Evolutionary conservation across 37 sponge, comb jelly and placozoan genomes (phyloP), one percentile per base, ranked within the genome.

Genomic region (Spongilla lacustris): DNA sequence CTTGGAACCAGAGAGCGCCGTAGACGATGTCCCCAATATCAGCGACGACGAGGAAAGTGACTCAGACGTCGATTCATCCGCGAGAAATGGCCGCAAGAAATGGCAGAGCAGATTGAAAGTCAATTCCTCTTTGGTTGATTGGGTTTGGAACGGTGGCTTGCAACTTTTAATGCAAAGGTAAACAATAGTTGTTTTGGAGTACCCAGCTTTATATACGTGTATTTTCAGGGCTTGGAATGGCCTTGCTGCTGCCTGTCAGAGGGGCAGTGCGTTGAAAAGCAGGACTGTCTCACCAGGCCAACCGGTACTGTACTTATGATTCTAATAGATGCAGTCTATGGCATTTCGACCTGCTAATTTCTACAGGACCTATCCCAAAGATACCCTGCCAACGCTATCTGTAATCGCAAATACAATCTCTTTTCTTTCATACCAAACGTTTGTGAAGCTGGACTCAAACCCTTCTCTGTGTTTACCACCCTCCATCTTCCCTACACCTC

Each of bases 341-440:
- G 11, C 21, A 46, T 75, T 22, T 32, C 66, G 13, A 9, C 10
- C 67, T 67, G 29, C 49, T n/a, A 46, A 25, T 66, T 69, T 4
- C 21, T 35, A 50, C 36, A 80, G 90, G 85, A 83, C 58, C 36
- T 35, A 0, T 28, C 77, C 9, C 26, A 32, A 31, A 41, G 46
- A 41, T 94, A 34, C 35, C 89, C 95, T 21, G 58, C 85, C 36
- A 95, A 95, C 69, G 75, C 31, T 13, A 86, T 90, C 0, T 78
- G 88, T 30, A 95, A 95, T 68, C 96, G 93, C 75, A 97, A 97
- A 35, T 97, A 94, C 36, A 87, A 66, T 24, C 32, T 92, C 37
- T 24, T 94, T 32, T 89, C 95, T 5, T 97, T 97, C 76, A 5
- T 97, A 34, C 98, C 98, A 50, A 86, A 90, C 80, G 96, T 95